Base-by-base conservation (phyloP, 2,797 vertebrate genomes). In the Poeciliopsis presidionis region DNA sequence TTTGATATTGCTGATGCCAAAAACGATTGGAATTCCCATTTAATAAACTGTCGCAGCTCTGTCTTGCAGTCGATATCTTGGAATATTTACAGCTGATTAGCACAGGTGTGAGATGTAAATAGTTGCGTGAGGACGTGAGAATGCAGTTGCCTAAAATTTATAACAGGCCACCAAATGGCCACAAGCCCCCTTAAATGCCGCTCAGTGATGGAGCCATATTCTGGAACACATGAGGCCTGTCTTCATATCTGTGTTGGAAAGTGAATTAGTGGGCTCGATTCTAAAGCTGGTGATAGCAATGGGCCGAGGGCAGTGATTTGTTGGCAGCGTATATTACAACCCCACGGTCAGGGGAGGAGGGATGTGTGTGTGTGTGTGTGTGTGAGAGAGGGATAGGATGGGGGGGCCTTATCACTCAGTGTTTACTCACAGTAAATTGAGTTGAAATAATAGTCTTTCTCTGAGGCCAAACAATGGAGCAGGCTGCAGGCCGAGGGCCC, bases 401-500 rank as follows among this genome's bases (percentile, higher is more conserved):
- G 90, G 89, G 89, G 91, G 87, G 91, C 87, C 92, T 93, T 94
- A 96, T 96, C 94, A 93, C 88, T 96, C 95, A 95, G 92, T 95
- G 95, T 96, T 96, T 96, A 95, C 95, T 96, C 93, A 92, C 93
- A 95, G 93, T 95, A 95, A 96, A 96, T 95, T 95, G 94, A 95
- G 95, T 95, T 95, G 94, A 96, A 95, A 96, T 96, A 96, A 96
- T 96, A 94, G 94, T 94, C 90, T 95, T 95, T 95, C 94, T 94
- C 93, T 82, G 87, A 90, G 90, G 87, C 90, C 84, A 93, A 93
- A 95, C 95, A 95, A 95, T 95, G 89, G 93, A 91, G 91, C 90
- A 88, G 92, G 92, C 91, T 93, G 91, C 88, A 87, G 90, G 92
- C 92, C 69, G 89, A 91, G 90, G 92, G 91, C 92, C 85, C 91